Evolutionary conservation across 2,113 vertebrate genomes (phyloP), one percentile per base, ranked within the genome.

Genomic region (Tylochromis polylepis): DNA sequence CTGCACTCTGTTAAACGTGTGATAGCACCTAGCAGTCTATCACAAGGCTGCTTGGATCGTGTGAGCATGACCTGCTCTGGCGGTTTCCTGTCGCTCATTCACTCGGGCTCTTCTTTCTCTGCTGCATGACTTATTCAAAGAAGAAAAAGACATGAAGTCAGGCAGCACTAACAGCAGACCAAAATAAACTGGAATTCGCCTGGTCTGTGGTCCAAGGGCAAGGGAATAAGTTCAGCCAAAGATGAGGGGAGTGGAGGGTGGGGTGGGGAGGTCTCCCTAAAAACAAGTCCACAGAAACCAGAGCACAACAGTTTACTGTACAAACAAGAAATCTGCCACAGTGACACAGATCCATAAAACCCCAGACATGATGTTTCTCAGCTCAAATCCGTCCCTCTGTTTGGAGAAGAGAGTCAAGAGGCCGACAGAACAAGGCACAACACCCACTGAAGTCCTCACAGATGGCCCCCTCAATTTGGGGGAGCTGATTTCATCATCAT

Each of bases 121-220:
- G 70, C 65, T 10, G 41, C 60, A 70, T 82, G 91, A 91, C 85
- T 88, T 83, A 89, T 89, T 88, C 79, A 90, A 60, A 86, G 82
- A 84, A 60, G 75, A 86, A 46, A 62, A n/a, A 83, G 58, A 36
- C 77, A 77, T 79, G 20, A 90, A 89, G 85, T 86, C 72, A 89
- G 88, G 87, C 84, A 84, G 91, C 80, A 89, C 77, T 85, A 92
- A 89, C 84, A 67, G 75, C 1, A 57, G 89, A 87, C 92, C 57
- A 87, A 94, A 94, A 94, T 91, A 95, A 93, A 90, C 91, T 82
- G 91, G 93, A 91, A 94, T 94, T 70, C 43, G 38, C 60, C 78
- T 85, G 81, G 79, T 60, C 84, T 85, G 56, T 38, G 65, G 62
- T 79, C 36, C 81, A 86, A 86, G 55, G 75, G 41, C 70, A 46